Conservation (phyloP, 2,888 invertebrate species). For the Cantharis rufa region DNA sequence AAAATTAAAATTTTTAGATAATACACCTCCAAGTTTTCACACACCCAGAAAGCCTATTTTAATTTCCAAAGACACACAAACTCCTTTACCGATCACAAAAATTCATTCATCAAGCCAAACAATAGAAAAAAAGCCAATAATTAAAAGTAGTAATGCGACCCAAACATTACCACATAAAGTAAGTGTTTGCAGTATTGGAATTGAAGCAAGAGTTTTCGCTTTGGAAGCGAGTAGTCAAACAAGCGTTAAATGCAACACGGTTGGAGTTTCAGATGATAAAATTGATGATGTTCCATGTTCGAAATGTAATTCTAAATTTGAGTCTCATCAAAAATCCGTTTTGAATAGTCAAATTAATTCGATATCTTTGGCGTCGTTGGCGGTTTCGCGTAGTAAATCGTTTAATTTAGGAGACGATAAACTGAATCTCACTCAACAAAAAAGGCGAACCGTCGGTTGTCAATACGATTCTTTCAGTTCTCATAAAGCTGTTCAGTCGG, state of each 20-base stretch:
- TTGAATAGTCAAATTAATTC: conserved; percentile 47
- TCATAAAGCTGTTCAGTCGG: conserved; percentile 41
- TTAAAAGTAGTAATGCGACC: conserved; percentile 34
- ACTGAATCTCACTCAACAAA: conserved; percentile 50
- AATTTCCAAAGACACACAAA: conserved; percentile 45
- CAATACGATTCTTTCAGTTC: conserved; percentile 43
- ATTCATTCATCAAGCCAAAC: conserved; percentile 42
- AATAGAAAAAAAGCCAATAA: conserved; percentile 26
- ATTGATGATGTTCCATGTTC: conserved; percentile 58
- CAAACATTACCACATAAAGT: conserved; percentile 39
- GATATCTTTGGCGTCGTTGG: conserved; percentile 58
- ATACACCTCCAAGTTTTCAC: neutral
- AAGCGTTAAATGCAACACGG: conserved; percentile 41
- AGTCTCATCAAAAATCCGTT: conserved; percentile 56
- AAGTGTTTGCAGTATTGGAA: conserved; percentile 35
- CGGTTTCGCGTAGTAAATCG: conserved; percentile 60
- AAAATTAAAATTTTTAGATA: conserved; percentile 47
- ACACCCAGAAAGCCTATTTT: neutral
- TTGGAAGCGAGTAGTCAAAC: conserved; percentile 22
- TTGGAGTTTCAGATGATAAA: conserved; percentile 60
- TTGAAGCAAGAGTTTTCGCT: conserved; percentile 50
- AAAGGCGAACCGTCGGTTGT: conserved; percentile 59
- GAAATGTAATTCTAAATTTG: conserved; percentile 57
- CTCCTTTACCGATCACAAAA: conserved; percentile 37
- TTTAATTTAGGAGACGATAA: conserved; percentile 65